A percentile compares a stretch with the other conserved stretches of the same genome.
These are phyloP conservation scores for Arremon aurantiirostris DNA, from an alignment of 2,797 vertebrate genomes.

Conservation along the genomic window DNA sequence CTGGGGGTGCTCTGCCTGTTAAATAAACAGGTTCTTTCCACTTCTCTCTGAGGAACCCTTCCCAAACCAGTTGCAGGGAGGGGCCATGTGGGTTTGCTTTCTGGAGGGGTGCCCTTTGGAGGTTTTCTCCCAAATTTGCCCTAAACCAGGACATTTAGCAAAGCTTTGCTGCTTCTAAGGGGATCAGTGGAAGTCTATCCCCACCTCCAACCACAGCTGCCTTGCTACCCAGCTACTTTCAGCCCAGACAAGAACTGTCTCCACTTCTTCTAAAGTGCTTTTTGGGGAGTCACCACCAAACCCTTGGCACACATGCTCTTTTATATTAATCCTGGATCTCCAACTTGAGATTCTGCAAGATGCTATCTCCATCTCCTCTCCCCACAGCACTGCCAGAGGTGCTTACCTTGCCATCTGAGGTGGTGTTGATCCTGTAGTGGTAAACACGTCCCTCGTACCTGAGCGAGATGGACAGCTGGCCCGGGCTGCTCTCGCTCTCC, in stretches of 20 bases:
- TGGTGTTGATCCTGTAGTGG: conserved; percentile 98
- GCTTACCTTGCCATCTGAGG: conserved; percentile 91
- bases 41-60: too few species aligned
- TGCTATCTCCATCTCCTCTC: background rate
- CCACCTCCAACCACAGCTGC: background rate
- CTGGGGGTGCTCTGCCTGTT: too few species aligned
- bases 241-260: background rate
- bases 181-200: background rate
- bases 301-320: rapidly evolving
- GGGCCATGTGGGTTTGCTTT: too few species aligned
- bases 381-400: background rate
- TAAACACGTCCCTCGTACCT: conserved; percentile 97
- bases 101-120: too few species aligned
- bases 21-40: too few species aligned
- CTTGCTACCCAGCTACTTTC: background rate
- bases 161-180: background rate
- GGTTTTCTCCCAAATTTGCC: too few species aligned
- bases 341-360: background rate
- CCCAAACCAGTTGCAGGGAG: too few species aligned
- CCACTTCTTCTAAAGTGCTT: background rate
- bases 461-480: conserved; percentile 97
- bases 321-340: background rate
- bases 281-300: background rate
- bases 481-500: conserved; percentile 98
- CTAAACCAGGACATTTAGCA: background rate